phyloP scores from a whole-genome alignment of 2,797 vertebrate genomes.

The Glyptemys insculpta region DNA sequence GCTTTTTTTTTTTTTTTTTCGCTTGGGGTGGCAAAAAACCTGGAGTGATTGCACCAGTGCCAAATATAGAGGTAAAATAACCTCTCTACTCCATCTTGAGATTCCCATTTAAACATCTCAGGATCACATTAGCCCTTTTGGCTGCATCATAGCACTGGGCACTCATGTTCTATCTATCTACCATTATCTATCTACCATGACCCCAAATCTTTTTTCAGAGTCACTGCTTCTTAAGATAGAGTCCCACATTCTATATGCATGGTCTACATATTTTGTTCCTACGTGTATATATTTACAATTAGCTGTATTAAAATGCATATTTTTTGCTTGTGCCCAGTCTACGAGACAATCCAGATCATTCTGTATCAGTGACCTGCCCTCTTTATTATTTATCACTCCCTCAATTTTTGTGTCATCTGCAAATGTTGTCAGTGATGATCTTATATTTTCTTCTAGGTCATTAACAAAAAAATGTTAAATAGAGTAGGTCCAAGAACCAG shows the following conservation, averaged over 20 bases:
- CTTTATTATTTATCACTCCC: background rate
- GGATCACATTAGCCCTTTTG: background rate
- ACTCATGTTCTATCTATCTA: no score
- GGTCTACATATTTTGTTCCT: no score
- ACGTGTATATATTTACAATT: background rate
- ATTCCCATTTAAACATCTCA: background rate
- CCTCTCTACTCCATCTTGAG: no score
- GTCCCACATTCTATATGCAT: no score
- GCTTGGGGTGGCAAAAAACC: no score
- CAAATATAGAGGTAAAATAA: no score
- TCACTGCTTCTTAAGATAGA: no score
- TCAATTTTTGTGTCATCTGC: background rate
- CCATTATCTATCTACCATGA: no score
- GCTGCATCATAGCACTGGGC: no score
- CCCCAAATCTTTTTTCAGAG: no score
- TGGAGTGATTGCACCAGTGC: no score
- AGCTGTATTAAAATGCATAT: background rate
- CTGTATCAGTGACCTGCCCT: background rate
- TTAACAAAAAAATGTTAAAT: background rate
- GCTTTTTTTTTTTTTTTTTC: no score
- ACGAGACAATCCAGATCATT: background rate
- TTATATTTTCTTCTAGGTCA: background rate
- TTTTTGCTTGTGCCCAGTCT: background rate
- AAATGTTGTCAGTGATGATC: background rate
- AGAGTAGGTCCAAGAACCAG: background rate